A percentile compares a stretch with the other conserved stretches of the same genome.
Evolutionary conservation across 2,797 vertebrate genomes (phyloP).

Genomic region (Kryptopterus vitreolus): DNA sequence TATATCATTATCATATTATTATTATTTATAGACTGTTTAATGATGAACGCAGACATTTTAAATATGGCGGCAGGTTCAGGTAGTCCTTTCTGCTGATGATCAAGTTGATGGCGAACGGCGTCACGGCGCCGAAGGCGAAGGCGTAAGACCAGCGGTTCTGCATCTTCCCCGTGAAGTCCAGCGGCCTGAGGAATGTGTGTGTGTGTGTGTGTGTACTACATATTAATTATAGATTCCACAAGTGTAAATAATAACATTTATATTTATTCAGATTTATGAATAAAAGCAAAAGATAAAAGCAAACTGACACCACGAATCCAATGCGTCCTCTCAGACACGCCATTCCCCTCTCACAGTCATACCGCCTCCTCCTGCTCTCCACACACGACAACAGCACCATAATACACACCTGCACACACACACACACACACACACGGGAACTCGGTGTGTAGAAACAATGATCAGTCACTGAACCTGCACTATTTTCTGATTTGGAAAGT

Average conservation of each 20-base stretch:
- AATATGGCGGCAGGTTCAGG: fast-evolving
- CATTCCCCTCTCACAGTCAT: neutral
- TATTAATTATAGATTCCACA: too few relatives aligned
- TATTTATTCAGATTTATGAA: neutral
- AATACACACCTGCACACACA: slow-evolving; percentile 4
- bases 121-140: neutral
- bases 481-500: too few relatives aligned
- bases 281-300: neutral
- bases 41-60: neutral
- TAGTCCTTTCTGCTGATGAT: fast-evolving
- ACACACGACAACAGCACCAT: neutral
- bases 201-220: too few relatives aligned
- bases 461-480: too few relatives aligned
- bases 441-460: too few relatives aligned
- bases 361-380: neutral
- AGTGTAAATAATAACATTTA: too few relatives aligned
- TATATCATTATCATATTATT: too few relatives aligned
- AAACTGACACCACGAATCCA: neutral
- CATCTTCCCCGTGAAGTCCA: slow-evolving; percentile 21
- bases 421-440: neutral
- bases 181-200: neutral
- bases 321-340: neutral
- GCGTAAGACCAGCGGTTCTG: slow-evolving; percentile 21
- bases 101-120: neutral
- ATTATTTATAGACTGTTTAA: too few relatives aligned